Evolutionary conservation across 2,113 vertebrate species (phyloP).

Genomic region (Cyphomyrus discorhynchus): DNA sequence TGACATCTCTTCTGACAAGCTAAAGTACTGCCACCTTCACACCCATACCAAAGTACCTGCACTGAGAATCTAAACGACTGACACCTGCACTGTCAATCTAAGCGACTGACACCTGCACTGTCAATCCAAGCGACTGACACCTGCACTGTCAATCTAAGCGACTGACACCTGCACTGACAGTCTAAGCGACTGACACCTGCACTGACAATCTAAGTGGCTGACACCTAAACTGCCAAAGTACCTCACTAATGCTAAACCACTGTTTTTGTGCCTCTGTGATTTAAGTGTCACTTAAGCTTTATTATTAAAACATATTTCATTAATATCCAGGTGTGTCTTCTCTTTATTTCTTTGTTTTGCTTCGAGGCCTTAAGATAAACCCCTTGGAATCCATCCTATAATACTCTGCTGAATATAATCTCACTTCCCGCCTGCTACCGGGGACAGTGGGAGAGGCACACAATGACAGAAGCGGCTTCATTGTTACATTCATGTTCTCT

Average conservation of each 20-base stretch:
- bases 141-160: too few relatives aligned
- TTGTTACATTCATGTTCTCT: neutral
- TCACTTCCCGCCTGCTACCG: neutral
- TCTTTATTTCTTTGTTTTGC: neutral
- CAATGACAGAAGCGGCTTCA: neutral
- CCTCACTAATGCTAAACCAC: neutral
- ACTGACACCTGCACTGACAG: too few relatives aligned
- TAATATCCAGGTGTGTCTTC: neutral
- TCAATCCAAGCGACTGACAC: too few relatives aligned
- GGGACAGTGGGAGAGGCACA: neutral
- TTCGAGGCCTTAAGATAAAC: neutral
- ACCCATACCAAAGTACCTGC: neutral
- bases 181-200: neutral
- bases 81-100: too few relatives aligned
- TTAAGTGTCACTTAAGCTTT: neutral
- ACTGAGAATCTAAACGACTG: too few relatives aligned
- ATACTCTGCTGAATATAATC: neutral
- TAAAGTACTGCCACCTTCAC: neutral
- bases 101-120: too few relatives aligned
- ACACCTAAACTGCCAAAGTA: neutral
- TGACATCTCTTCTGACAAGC: neutral
- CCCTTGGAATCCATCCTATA: neutral
- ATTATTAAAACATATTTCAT: neutral
- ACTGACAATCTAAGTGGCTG: neutral
- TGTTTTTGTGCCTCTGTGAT: neutral